A percentile compares a stretch with the other conserved stretches of the same genome.
These are phyloP conservation scores for Nipponacmea schrenckii DNA, from an alignment of 2,888 invertebrate species.

Conservation along the genomic window DNA sequence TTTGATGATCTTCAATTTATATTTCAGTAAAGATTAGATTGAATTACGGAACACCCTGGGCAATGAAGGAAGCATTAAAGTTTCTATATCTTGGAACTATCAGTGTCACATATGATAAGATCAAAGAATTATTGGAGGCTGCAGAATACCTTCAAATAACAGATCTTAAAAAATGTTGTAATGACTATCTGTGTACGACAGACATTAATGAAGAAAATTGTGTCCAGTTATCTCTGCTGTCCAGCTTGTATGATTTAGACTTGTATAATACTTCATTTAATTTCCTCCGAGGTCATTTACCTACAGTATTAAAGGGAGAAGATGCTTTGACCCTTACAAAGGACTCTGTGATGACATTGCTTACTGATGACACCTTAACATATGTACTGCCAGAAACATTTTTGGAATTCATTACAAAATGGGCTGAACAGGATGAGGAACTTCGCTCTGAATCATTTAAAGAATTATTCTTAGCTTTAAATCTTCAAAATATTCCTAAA, in stretches of 20 bases:
- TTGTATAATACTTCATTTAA: constrained; percentile 42
- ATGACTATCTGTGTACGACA: constrained; percentile 37
- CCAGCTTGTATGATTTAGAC: constrained; percentile 52
- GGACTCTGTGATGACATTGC: constrained; percentile 43
- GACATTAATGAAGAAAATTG: constrained; percentile 46
- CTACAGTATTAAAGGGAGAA: constrained; percentile 42
- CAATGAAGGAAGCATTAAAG: constrained; percentile 45
- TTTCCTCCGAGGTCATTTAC: constrained; percentile 45
- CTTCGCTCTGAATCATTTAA: constrained; percentile 35
- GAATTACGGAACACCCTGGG: constrained; percentile 38
- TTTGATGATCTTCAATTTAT: too few species aligned
- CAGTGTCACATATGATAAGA: constrained; percentile 36
- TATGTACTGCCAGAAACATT: constrained; percentile 47
- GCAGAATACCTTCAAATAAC: constrained; percentile 54
- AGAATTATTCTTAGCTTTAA: constrained; percentile 45
- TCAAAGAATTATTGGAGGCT: constrained; percentile 46
- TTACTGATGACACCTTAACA: constrained; percentile 43
- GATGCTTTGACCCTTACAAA: constrained; percentile 46
- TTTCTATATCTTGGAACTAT: constrained; percentile 48
- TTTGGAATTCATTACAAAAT: constrained; percentile 46
- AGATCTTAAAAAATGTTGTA: constrained; percentile 45
- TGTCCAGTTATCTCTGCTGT: constrained; percentile 42
- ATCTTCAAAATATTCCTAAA: constrained; percentile 37
- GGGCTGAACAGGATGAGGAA: constrained; percentile 44
- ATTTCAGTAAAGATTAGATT: constrained; percentile 40